phyloP scores from a whole-genome alignment of 1,140 invertebrate genomes.

The Scaptomyza montana region DNA sequence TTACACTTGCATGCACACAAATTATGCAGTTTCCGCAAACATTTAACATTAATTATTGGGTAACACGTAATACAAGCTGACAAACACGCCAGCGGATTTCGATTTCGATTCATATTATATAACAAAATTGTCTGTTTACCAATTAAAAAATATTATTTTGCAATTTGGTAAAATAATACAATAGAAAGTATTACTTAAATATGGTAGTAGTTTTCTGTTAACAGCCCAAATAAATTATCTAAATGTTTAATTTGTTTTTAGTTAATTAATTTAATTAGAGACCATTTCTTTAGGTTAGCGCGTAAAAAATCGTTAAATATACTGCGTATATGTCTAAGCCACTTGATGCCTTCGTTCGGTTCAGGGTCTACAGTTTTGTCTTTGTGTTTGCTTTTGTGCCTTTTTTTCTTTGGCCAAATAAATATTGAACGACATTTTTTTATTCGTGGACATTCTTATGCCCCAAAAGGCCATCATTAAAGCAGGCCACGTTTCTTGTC shows the following conservation, averaged over 20 bases:
- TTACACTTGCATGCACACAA: not conserved
- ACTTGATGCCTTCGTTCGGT: constrained; percentile 15
- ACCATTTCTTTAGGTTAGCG: not conserved
- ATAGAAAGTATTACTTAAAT: not conserved
- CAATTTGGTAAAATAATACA: constrained; percentile 9
- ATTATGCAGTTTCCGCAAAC: not conserved
- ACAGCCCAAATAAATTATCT: not conserved
- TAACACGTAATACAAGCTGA: not conserved
- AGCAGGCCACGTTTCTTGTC: constrained; percentile 55
- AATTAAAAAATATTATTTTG: constrained; percentile 20
- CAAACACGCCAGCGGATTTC: not conserved
- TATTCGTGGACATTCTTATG: constrained; percentile 30
- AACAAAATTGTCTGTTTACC: not conserved
- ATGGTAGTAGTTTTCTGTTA: not conserved
- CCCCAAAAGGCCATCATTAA: constrained; percentile 61
- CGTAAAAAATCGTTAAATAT: constrained; percentile 33
- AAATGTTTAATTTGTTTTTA: not conserved
- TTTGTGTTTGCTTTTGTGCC: constrained; percentile 28
- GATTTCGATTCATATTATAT: not conserved
- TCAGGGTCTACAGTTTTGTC: constrained; percentile 9
- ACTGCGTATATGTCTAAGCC: constrained; percentile 42
- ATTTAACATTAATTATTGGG: constrained; percentile 19
- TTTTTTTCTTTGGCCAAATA: constrained; percentile 41
- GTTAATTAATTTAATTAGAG: not conserved
- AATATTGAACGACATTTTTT: constrained; percentile 66